These are phyloP conservation scores for Petrocephalus zakoni DNA, from an alignment of 2,113 vertebrate genomes.

Conservation along the genomic window DNA sequence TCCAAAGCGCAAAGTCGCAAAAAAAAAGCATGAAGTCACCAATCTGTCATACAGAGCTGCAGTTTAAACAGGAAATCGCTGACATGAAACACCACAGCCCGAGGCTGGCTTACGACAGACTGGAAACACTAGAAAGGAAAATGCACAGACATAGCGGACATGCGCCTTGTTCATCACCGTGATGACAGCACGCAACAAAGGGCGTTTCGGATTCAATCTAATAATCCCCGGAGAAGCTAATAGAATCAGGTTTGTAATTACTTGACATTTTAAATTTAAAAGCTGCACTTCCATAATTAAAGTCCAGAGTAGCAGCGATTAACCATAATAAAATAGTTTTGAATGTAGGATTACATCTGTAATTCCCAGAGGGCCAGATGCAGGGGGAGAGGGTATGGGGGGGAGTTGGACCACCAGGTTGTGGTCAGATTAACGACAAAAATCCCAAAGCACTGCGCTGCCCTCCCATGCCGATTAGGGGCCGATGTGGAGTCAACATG, in stretches of 20 bases:
- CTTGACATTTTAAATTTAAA: constrained; percentile 49
- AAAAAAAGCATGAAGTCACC: background rate
- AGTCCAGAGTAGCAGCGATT: constrained; percentile 51
- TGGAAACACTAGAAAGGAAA: background rate
- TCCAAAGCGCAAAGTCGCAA: background rate
- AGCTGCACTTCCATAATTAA: constrained; percentile 72
- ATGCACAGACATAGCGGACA: background rate
- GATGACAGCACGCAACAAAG: background rate
- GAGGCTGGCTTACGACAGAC: background rate
- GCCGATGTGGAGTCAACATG: constrained; percentile 61
- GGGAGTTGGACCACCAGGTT: constrained; percentile 20
- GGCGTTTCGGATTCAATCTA: background rate
- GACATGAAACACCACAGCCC: background rate
- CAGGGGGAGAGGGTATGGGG: constrained; percentile 44
- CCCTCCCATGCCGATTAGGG: constrained; percentile 51
- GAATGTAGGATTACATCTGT: constrained; percentile 64
- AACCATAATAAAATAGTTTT: constrained; percentile 62
- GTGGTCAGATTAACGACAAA: constrained; percentile 57
- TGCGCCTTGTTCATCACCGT: background rate
- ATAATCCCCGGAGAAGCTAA: constrained; percentile 47
- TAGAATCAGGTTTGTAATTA: constrained; percentile 56
- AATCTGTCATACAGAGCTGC: background rate
- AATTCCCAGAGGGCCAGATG: constrained; percentile 64
- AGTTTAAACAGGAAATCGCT: background rate
- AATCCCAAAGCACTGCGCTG: constrained; percentile 49